Percentiles rank a stretch among this genome's conserved stretches.
Evolutionary conservation across 1,140 invertebrate genomes (phyloP).

Genomic region (Heterodera carotae): DNA sequence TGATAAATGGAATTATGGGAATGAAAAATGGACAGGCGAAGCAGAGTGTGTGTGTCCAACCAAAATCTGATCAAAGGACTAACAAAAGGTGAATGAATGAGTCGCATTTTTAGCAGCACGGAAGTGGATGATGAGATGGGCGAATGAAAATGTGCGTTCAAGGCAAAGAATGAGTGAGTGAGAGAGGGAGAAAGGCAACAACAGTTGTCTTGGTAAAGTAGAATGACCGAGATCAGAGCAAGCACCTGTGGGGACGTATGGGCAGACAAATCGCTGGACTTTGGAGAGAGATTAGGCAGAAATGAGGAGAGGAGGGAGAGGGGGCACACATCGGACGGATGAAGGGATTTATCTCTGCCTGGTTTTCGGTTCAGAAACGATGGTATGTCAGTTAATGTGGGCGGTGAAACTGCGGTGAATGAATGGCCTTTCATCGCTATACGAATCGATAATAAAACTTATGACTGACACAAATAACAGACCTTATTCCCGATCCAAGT

Average conservation of each 20-base stretch:
- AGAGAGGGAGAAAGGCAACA: too few species aligned
- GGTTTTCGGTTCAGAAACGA: background rate
- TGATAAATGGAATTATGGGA: too few species aligned
- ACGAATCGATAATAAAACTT: background rate
- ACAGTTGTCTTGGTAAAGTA: background rate
- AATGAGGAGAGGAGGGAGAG: background rate
- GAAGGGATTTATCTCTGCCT: background rate
- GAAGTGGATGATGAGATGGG: too few species aligned
- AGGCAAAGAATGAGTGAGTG: background rate
- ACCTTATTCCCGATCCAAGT: slow-evolving; percentile 44
- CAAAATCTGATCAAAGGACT: background rate
- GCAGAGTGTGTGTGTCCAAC: background rate
- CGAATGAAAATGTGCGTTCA: background rate
- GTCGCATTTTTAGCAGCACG: background rate
- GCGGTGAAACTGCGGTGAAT: background rate
- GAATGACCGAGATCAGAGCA: background rate
- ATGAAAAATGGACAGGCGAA: background rate
- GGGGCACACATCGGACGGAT: too few species aligned
- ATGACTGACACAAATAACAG: background rate
- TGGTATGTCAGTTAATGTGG: background rate
- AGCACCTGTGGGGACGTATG: background rate
- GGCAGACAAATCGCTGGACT: background rate
- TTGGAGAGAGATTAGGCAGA: background rate
- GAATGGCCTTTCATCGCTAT: background rate
- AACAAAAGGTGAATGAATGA: background rate